phyloP scores from a whole-genome alignment of 2,113 vertebrate species.

The Chascanopsetta lugubris region DNA sequence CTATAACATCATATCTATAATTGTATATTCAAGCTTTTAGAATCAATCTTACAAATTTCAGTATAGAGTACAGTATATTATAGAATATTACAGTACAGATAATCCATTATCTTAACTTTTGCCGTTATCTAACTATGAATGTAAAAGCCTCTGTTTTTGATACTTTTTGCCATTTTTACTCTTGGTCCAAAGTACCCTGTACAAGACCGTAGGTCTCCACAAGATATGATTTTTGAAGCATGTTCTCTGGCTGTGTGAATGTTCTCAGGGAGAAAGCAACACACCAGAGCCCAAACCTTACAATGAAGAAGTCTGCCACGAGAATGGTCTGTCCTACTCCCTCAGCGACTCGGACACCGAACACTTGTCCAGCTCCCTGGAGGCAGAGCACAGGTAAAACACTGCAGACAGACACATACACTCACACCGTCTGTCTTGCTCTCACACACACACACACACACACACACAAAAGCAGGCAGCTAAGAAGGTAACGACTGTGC shows the following conservation, averaged over 20 bases:
- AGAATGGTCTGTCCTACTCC: conserved; percentile 93
- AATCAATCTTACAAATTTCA: neutral
- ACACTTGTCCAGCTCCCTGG: conserved; percentile 94
- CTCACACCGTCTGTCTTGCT: too few species aligned
- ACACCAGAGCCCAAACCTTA: conserved; percentile 94
- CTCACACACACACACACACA: neutral
- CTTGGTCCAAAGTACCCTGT: neutral
- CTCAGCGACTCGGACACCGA: conserved; percentile 89
- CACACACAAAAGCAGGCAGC: neutral
- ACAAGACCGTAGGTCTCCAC: neutral
- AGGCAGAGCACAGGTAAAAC: conserved; percentile 95
- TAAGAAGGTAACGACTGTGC: conserved; percentile 21
- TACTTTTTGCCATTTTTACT: neutral
- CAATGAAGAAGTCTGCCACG: conserved; percentile 89
- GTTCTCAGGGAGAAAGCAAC: conserved; percentile 81
- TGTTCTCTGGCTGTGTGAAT: conserved; percentile 16
- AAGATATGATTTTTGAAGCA: neutral
- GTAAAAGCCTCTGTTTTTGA: conserved; percentile 1
- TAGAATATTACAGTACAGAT: too few species aligned
- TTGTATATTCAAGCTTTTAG: too few species aligned
- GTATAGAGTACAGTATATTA: too few species aligned
- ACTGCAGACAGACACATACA: neutral
- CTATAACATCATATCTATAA: too few species aligned
- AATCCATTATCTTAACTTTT: too few species aligned
- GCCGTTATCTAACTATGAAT: neutral